Evolutionary conservation across 2,797 vertebrate genomes (phyloP), one percentile per base, ranked within the genome.

Genomic region (Sphenopsis melanotis): DNA sequence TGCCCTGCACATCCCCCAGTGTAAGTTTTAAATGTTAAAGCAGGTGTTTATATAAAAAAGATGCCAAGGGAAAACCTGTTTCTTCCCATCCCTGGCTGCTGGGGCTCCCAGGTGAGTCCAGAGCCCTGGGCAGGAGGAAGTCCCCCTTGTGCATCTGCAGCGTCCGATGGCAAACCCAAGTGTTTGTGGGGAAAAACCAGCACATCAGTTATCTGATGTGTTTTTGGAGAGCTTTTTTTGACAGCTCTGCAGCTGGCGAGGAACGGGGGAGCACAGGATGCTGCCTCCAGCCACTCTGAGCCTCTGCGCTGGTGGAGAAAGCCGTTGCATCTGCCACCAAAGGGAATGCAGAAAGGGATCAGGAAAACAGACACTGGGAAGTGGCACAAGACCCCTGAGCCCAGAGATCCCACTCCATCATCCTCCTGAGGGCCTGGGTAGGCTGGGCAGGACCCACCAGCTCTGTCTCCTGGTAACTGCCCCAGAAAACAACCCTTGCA

Each of bases 401-500:
- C 32, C 10, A 0, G 0, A 69, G 39, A 74, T 11, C 47, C n/a
- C 3, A 7, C 44, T 50, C 42, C 42, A 46, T 4, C 84, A 47
- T 9, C 27, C 46, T 63, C 22, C 20, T 2, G 1, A 50, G 68
- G 64, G 63, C 23, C 21, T 3, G 41, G 32, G 44, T n/a, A 83
- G 77, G 69, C 15, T 5, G 36, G 41, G 59, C 23, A 86, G 76
- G 46, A 47, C 41, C 36, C 55, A 63, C 11, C 41, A 68, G 55
- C 21, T 13, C 55, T 17, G 16, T 9, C 24, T 34, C 42, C n/a
- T 4, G 0, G 7, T 78, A 21, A 46, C 34, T 32, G 8, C 11
- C 68, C 50, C 88, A 84, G 74, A 87, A 93, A 92, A 91, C 60
- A 83, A 13, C 14, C 7, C 41, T 39, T 64, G 50, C 65, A 93